Conservation (phyloP, 2,888 invertebrate species). For the Cenopis cana region DNA sequence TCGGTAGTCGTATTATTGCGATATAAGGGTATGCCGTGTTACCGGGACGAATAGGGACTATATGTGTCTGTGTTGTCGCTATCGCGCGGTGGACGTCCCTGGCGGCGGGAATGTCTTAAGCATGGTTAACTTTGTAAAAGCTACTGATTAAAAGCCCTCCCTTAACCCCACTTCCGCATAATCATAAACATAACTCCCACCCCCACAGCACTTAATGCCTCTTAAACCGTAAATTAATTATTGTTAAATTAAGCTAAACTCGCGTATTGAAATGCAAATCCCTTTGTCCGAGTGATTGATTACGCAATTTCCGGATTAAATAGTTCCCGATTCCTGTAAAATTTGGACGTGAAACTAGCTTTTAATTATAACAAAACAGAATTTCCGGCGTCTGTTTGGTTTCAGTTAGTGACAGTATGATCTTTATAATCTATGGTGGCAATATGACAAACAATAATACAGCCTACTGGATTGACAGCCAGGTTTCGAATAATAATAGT, state of each 20-base stretch:
- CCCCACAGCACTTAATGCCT: constrained; percentile 23
- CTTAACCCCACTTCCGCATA: background rate
- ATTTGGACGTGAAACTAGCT: constrained; percentile 3
- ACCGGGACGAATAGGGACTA: too few relatives aligned
- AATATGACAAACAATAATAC: too few relatives aligned
- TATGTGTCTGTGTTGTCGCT: too few relatives aligned
- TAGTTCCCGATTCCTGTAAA: background rate
- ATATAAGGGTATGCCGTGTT: too few relatives aligned
- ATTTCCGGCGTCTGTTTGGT: background rate
- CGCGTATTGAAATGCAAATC: constrained; percentile 51
- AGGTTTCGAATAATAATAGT: too few relatives aligned
- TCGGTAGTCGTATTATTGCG: too few relatives aligned
- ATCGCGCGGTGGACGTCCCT: too few relatives aligned
- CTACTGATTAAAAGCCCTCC: background rate
- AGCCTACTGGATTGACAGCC: too few relatives aligned
- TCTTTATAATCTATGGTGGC: too few relatives aligned
- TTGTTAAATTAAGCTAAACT: constrained; percentile 28
- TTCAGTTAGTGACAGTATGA: background rate
- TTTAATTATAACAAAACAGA: background rate
- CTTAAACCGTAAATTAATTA: constrained; percentile 40
- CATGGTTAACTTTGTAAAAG: background rate
- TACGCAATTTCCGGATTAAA: constrained; percentile 34
- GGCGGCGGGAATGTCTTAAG: too few relatives aligned
- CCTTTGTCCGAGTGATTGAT: constrained; percentile 58
- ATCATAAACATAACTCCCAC: background rate